Evolutionary conservation across 1,140 invertebrate genomes (phyloP), one percentile per base, ranked within the genome.

Genomic region (Drosophila pectinifera): DNA sequence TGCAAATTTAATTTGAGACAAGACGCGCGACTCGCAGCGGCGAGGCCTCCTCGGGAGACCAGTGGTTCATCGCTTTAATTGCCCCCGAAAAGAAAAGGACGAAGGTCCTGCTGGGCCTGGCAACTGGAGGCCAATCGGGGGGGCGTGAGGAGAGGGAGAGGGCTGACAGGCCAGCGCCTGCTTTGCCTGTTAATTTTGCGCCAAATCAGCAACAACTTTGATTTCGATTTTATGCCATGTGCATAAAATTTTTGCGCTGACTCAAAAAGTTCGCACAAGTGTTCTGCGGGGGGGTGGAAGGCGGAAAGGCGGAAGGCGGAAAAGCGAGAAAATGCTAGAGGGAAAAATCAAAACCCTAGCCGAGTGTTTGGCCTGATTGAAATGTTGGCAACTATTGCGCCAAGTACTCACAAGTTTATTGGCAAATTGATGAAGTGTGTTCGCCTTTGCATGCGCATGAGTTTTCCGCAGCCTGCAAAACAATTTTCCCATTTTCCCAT

Each of bases 321-420:
- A 16, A 39, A n/a, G 31, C 11, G 1, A 26, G 13, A 10, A 59
- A 26, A 24, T 46, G 67, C 48, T 31, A 65, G 64, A 31, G 64
- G 41, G 39, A n/a, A 48, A 70, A 69, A 56, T 48, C 49, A 56
- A 26, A 56, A 46, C 67, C 34, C 49, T 70, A 39, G 41, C 31
- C 43, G 22, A 80, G 82, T 85, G 82, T 86, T 81, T 77, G 82
- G 49, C 85, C 80, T 88, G 84, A 88, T 88, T 88, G 84, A 88
- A 88, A 89, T 88, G 84, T 88, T 89, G 76, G 76, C 84, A 88
- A 89, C 84, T 88, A 88, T 88, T 88, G 80, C 84, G 77, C 86
- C 82, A 85, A 85, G 78, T 85, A 72, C 82, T 82, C 74, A 68
- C 83, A 85, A 89, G 80, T 88, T 88, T 88, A 88, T 88, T 88